Percentiles rank a stretch among this genome's conserved stretches.
phyloP scores from a whole-genome alignment of 2,797 vertebrate genomes.

The Rallus crepitans region DNA sequence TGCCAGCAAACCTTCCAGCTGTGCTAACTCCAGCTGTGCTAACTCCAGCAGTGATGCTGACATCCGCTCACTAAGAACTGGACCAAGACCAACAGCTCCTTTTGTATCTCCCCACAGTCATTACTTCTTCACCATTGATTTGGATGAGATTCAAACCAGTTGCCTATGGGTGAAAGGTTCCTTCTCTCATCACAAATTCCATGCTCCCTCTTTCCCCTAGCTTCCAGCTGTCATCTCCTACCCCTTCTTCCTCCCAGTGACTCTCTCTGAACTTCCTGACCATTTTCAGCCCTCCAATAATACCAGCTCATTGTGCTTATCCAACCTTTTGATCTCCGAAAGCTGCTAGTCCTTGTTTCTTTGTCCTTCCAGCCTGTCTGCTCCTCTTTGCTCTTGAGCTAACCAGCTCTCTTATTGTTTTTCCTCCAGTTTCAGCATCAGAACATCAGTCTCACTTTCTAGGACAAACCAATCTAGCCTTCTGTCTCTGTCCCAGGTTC shows the following conservation, averaged over 20 bases:
- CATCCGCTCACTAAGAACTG: constrained; percentile 5
- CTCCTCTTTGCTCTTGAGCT: not conserved
- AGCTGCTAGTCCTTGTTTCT: not conserved
- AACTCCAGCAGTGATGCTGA: not conserved
- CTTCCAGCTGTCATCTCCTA: not conserved
- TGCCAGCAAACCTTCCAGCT: constrained; percentile 32
- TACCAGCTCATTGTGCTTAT: not conserved
- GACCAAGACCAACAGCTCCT: constrained; percentile 23
- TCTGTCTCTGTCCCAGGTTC: not conserved
- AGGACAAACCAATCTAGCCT: not conserved
- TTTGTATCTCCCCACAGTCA: not conserved
- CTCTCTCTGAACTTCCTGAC: not conserved
- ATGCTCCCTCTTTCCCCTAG: not conserved
- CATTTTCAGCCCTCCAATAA: not conserved
- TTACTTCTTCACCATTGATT: not conserved
- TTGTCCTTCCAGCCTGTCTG: not conserved
- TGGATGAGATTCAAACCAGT: constrained; percentile 34
- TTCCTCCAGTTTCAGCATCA: not conserved
- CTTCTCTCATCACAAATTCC: not conserved
- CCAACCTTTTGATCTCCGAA: not conserved
- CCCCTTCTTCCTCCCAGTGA: not conserved
- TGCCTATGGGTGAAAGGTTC: constrained; percentile 57
- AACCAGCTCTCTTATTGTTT: not conserved
- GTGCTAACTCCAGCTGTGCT: constrained; percentile 8
- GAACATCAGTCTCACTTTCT: not conserved